Evolutionary conservation across 2,113 vertebrate species (phyloP).

Genomic region (Oncorhynchus nerka): DNA sequence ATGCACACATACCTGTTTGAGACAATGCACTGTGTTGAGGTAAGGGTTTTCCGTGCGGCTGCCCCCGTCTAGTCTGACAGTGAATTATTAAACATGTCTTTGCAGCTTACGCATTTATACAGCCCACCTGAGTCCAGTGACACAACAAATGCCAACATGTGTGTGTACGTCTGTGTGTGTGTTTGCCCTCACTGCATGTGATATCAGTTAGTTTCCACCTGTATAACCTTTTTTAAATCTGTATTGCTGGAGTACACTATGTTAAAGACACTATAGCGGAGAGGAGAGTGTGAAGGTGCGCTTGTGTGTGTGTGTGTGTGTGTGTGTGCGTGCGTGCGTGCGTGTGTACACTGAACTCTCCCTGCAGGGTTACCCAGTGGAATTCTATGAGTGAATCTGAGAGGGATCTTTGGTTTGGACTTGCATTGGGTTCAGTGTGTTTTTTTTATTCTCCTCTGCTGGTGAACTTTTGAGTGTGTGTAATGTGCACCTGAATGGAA

Average conservation of each 20-base stretch:
- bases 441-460: slow-evolving; percentile 33
- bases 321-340: background rate
- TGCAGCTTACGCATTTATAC: no score
- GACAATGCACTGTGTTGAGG: no score
- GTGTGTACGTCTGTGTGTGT: slow-evolving; percentile 6
- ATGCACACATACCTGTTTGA: no score
- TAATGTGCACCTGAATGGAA: slow-evolving; percentile 6
- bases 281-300: background rate
- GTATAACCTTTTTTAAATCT: no score
- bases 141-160: background rate
- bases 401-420: background rate
- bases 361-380: background rate
- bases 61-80: no score
- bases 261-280: no score
- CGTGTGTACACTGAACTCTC: no score
- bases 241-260: no score
- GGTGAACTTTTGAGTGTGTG: background rate
- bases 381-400: background rate
- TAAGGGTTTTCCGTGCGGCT: no score
- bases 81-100: no score
- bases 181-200: background rate
- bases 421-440: slow-evolving; percentile 15
- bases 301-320: slow-evolving; percentile 2
- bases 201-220: no score
- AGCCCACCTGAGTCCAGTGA: no score